These are phyloP conservation scores for Heteronetta atricapilla DNA, from an alignment of 2,113 vertebrate species.

Conservation along the genomic window DNA sequence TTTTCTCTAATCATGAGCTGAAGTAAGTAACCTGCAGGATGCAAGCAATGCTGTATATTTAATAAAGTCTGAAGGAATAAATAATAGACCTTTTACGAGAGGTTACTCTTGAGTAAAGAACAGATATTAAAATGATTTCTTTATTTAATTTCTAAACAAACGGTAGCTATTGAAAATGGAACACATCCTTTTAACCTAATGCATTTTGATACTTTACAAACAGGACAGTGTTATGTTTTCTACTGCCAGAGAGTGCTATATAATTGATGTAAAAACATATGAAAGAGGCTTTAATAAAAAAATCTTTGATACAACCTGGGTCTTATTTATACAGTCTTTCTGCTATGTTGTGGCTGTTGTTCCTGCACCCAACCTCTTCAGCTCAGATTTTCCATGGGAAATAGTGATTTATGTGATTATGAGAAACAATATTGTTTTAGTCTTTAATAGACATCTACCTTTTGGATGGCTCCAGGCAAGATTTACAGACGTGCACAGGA, in stretches of 20 bases:
- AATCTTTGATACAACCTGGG: not conserved
- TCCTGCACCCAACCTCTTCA: not conserved
- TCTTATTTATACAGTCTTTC: not conserved
- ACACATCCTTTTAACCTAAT: not conserved
- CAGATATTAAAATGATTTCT: conserved; percentile 8
- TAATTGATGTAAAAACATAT: not conserved
- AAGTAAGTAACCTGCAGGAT: conserved; percentile 34
- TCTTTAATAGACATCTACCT: not conserved
- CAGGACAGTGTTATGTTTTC: not conserved
- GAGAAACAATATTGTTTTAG: not conserved
- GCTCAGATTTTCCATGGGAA: not conserved
- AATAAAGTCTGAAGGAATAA: conserved; percentile 39
- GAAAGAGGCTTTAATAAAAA: not conserved
- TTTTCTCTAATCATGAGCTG: not conserved
- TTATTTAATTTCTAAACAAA: conserved; percentile 21
- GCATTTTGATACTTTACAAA: not conserved
- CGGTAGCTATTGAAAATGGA: not conserved
- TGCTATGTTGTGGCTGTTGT: not conserved
- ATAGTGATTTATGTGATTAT: not conserved
- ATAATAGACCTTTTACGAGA: conserved; percentile 12
- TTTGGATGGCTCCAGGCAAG: not conserved
- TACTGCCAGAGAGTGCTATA: not conserved
- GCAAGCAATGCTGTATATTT: conserved; percentile 13
- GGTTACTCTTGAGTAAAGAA: conserved; percentile 6
- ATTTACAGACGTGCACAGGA: not conserved